phyloP scores from a whole-genome alignment of 2,888 invertebrate species.

The Callosobruchus maculatus region DNA sequence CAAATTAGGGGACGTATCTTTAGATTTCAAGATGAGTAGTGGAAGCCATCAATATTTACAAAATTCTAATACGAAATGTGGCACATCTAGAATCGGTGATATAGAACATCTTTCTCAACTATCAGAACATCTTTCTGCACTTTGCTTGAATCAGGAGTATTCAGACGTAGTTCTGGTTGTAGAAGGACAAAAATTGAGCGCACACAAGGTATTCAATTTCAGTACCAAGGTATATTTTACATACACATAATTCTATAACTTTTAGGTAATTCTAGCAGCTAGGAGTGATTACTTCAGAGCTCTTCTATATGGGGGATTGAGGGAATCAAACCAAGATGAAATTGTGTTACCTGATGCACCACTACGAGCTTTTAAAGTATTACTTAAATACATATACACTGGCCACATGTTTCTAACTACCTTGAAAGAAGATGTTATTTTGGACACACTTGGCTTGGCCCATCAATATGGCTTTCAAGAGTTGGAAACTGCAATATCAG shows the following conservation, averaged over 20 bases:
- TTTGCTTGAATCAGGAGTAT: slow-evolving; percentile 84
- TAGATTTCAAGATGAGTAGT: slow-evolving; percentile 37
- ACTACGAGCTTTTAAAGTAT: slow-evolving; percentile 79
- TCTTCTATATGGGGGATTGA: slow-evolving; percentile 73
- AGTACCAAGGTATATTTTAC: background rate
- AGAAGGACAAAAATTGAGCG: slow-evolving; percentile 67
- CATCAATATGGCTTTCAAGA: slow-evolving; percentile 95
- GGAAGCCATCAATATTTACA: slow-evolving; percentile 44
- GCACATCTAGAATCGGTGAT: slow-evolving; percentile 51
- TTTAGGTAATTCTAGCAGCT: slow-evolving; percentile 82
- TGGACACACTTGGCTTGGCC: slow-evolving; percentile 78
- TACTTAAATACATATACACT: slow-evolving; percentile 93
- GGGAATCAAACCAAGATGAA: slow-evolving; percentile 71
- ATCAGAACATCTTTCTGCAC: slow-evolving; percentile 80
- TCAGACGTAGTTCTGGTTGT: slow-evolving; percentile 88
- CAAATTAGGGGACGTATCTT: background rate
- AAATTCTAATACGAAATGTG: slow-evolving; percentile 29
- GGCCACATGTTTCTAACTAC: slow-evolving; percentile 71
- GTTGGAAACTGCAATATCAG: slow-evolving; percentile 87
- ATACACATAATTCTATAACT: slow-evolving; percentile 14
- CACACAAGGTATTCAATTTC: slow-evolving; percentile 57
- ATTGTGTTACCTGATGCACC: slow-evolving; percentile 83
- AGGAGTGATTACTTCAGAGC: slow-evolving; percentile 95
- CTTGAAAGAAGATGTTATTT: slow-evolving; percentile 64
- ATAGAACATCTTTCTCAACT: slow-evolving; percentile 69